phyloP scores from a whole-genome alignment of 2,888 invertebrate genomes.

The Xylocampa areola region DNA sequence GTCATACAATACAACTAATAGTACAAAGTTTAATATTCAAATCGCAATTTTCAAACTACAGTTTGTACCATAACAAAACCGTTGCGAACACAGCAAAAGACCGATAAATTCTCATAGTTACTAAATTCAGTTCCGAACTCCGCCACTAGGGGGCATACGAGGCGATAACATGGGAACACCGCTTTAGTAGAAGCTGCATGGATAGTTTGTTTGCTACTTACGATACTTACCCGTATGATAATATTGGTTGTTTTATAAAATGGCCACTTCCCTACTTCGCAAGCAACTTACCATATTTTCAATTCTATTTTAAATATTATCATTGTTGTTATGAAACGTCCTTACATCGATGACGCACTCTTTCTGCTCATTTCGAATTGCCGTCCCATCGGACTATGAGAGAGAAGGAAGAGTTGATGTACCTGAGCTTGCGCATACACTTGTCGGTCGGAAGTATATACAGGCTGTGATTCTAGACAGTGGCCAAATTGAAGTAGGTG shows the following conservation, averaged over 20 bases:
- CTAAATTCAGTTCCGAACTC: conserved; percentile 69
- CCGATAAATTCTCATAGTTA: conserved; percentile 70
- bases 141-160: conserved; percentile 50
- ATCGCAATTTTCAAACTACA: conserved; percentile 51
- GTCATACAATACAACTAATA: conserved; percentile 17
- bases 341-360: too few species aligned
- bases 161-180: conserved; percentile 42
- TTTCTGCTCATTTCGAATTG: too few species aligned
- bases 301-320: conserved; percentile 1
- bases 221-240: conserved; percentile 31
- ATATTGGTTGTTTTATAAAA: conserved; percentile 48
- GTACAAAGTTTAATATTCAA: conserved; percentile 45
- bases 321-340: too few species aligned
- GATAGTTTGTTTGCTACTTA: conserved; percentile 49
- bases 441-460: too few species aligned
- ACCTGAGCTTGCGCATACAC: too few species aligned
- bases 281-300: conserved; percentile 11
- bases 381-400: too few species aligned
- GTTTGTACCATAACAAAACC: conserved; percentile 44
- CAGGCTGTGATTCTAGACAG: too few species aligned
- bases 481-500: too few species aligned
- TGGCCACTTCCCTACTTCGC: conserved; percentile 7
- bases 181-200: conserved; percentile 19
- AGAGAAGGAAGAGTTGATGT: too few species aligned
- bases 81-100: conserved; percentile 36